phyloP scores from a whole-genome alignment of 2,797 vertebrate genomes.

The Rhabdophis nuchalis region DNA sequence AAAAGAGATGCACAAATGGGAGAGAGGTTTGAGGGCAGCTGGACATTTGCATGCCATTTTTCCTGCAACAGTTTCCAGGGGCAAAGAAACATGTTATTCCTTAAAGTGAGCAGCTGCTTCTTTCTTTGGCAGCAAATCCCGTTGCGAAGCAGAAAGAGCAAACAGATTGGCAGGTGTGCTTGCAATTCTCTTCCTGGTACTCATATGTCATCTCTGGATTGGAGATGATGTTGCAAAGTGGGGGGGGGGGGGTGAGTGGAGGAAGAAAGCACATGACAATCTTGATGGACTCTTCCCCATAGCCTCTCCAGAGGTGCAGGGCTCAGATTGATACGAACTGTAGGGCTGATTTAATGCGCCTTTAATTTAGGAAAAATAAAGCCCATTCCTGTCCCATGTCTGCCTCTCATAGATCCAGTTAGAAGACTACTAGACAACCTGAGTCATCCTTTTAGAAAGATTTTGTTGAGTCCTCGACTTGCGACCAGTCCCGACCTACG shows the following conservation, averaged over 20 bases:
- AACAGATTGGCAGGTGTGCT: background rate
- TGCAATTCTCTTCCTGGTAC: background rate
- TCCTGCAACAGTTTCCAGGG: background rate
- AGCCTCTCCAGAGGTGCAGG: background rate
- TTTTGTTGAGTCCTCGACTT: too few species aligned
- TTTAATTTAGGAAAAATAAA: background rate
- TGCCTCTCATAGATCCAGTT: background rate
- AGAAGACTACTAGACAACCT: background rate
- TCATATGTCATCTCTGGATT: background rate
- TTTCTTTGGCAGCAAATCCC: background rate
- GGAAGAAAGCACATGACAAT: background rate
- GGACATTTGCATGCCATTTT: background rate
- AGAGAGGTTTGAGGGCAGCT: background rate
- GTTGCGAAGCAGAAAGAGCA: background rate
- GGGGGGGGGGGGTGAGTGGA: fast-evolving
- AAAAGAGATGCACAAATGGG: background rate
- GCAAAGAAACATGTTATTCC: background rate
- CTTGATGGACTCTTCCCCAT: background rate
- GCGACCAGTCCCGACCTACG: too few species aligned
- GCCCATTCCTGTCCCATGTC: background rate
- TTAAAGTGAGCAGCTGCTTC: background rate
- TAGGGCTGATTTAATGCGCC: background rate
- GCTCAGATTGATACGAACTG: background rate
- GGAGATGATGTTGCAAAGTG: background rate
- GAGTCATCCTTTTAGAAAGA: background rate